phyloP scores from a whole-genome alignment of 2,888 invertebrate genomes.

The Polyploca ridens region DNA sequence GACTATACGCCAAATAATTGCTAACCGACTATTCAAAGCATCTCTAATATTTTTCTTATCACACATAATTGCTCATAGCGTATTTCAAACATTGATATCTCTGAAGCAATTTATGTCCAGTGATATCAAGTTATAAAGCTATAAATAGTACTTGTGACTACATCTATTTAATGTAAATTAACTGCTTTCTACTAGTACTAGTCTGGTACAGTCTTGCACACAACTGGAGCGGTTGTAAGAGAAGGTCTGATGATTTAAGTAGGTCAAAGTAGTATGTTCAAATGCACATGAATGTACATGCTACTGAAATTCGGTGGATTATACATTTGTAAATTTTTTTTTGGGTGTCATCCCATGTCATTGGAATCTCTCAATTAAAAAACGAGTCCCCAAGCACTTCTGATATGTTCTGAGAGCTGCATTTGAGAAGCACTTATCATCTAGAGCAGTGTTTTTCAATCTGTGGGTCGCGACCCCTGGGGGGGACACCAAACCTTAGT shows the following conservation, averaged over 20 bases:
- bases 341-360: no score
- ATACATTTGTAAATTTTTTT: background rate
- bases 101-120: background rate
- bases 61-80: background rate
- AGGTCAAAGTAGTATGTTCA: background rate
- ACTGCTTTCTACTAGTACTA: conserved; percentile 5
- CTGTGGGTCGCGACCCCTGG: no score
- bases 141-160: background rate
- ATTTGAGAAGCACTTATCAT: no score
- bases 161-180: conserved; percentile 3
- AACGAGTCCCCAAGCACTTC: no score
- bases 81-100: conserved; percentile 1
- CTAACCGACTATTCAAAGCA: no score
- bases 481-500: no score
- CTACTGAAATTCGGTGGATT: background rate
- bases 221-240: background rate
- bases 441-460: no score
- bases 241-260: background rate
- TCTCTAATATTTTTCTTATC: background rate
- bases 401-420: no score
- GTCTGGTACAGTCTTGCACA: conserved; percentile 7
- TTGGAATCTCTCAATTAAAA: no score
- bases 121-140: background rate
- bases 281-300: background rate
- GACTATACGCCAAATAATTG: no score